Conservation (phyloP, 2,113 vertebrate genomes). For the Grammatotria lemairii region DNA sequence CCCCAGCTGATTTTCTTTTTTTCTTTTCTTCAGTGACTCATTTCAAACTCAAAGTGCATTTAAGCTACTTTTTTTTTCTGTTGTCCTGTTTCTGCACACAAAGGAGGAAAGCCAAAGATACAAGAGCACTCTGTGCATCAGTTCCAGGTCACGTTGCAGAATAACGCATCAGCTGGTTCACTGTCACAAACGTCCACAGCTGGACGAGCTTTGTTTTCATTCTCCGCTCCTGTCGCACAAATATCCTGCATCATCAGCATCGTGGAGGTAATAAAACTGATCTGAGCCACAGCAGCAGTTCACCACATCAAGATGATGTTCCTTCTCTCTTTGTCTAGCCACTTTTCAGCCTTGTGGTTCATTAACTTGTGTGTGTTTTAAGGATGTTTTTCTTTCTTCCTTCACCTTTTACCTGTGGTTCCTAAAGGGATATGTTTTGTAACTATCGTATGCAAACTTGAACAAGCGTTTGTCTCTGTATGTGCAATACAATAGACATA, state of each 20-base stretch:
- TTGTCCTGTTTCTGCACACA: neutral
- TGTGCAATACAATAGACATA: slow-evolving; percentile 58
- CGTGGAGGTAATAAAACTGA: neutral
- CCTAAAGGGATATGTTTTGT: neutral
- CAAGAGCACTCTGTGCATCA: neutral
- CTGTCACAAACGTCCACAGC: neutral
- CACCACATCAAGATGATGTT: neutral
- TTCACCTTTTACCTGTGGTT: neutral
- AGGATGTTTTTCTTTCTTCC: neutral
- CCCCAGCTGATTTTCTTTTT: neutral
- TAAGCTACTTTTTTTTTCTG: neutral
- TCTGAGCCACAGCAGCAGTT: neutral
- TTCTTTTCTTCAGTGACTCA: neutral
- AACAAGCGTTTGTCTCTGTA: slow-evolving; percentile 34
- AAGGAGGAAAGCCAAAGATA: neutral
- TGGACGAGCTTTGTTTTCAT: neutral
- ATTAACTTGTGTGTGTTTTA: neutral
- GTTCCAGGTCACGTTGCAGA: neutral
- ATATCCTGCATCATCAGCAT: neutral
- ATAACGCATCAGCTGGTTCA: neutral
- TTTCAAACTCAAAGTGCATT: neutral
- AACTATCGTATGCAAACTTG: slow-evolving; percentile 40
- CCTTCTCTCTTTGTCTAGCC: neutral
- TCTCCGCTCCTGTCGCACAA: neutral
- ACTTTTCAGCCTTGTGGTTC: neutral